Conservation (phyloP, 1,140 invertebrate species). For the Oryctes rhinoceros region DNA sequence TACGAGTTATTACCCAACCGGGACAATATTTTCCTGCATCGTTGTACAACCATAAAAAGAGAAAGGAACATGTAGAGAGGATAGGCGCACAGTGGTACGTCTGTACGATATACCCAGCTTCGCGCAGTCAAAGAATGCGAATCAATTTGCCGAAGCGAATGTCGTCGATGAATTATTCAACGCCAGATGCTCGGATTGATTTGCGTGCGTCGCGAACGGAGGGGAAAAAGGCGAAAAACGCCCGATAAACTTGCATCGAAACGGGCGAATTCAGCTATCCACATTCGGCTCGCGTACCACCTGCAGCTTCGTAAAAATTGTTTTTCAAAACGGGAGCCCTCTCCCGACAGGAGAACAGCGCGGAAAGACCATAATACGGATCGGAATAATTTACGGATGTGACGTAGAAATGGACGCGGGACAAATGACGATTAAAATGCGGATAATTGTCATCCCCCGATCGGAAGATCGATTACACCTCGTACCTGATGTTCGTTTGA, state of each 20-base stretch:
- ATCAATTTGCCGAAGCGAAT: constrained; percentile 36
- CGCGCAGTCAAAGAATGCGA: constrained; percentile 32
- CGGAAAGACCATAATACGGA: not conserved
- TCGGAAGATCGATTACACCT: not conserved
- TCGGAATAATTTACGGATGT: not conserved
- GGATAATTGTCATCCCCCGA: not conserved
- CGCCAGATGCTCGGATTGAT: constrained; percentile 35
- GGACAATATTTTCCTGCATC: not conserved
- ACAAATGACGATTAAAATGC: not conserved
- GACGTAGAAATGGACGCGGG: not conserved
- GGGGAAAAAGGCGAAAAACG: constrained; percentile 35
- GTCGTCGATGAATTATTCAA: constrained; percentile 35
- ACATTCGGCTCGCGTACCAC: constrained; percentile 19
- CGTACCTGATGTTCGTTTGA: too few relatives aligned
- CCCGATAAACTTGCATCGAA: constrained; percentile 30
- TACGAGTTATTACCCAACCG: too few relatives aligned
- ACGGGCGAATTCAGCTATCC: not conserved
- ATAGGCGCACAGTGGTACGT: not conserved
- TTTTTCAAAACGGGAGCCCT: constrained; percentile 4
- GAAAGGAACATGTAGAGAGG: not conserved
- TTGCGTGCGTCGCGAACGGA: constrained; percentile 32
- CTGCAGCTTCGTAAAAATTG: constrained; percentile 30
- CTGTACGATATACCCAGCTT: not conserved
- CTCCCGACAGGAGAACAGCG: not conserved
- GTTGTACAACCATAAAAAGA: not conserved